Percentiles rank a stretch among this genome's conserved stretches.
Conservation (phyloP, 2,888 invertebrate species). For the Alviniconcha strummeri region DNA sequence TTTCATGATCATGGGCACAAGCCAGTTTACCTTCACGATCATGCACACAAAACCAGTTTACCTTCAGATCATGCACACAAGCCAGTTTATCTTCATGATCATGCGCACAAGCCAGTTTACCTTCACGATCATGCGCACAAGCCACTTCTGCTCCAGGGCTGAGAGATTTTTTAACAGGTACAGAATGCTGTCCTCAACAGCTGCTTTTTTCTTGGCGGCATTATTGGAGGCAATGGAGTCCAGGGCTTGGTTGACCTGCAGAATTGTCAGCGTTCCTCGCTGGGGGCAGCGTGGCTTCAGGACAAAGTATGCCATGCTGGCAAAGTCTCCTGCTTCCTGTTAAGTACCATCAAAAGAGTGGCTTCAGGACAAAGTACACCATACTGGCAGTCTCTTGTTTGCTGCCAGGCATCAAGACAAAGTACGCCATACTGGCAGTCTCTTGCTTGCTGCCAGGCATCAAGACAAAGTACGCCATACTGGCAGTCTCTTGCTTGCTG, state of each 20-base stretch:
- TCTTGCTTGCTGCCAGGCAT: no score
- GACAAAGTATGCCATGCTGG: conserved; percentile 84
- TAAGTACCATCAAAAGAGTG: conserved; percentile 45
- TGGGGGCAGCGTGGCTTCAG: conserved; percentile 77
- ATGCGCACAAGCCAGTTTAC: conserved; percentile 72
- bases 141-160: conserved; percentile 90
- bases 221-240: conserved; percentile 84
- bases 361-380: conserved; percentile 82
- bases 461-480: no score
- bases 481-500: no score
- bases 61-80: conserved; percentile 76
- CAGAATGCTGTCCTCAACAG: conserved; percentile 79
- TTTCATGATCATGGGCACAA: neutral
- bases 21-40: conserved; percentile 83
- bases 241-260: conserved; percentile 84
- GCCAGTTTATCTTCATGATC: neutral
- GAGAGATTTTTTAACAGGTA: conserved; percentile 82
- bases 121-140: conserved; percentile 90
- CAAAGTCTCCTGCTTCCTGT: conserved; percentile 83
- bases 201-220: conserved; percentile 75
- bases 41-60: conserved; percentile 95
- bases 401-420: no score
- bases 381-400: conserved; percentile 84
- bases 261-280: conserved; percentile 79
- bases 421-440: no score